These are phyloP conservation scores for Acanthurus tractus DNA, from an alignment of 2,797 vertebrate species.

Conservation along the genomic window DNA sequence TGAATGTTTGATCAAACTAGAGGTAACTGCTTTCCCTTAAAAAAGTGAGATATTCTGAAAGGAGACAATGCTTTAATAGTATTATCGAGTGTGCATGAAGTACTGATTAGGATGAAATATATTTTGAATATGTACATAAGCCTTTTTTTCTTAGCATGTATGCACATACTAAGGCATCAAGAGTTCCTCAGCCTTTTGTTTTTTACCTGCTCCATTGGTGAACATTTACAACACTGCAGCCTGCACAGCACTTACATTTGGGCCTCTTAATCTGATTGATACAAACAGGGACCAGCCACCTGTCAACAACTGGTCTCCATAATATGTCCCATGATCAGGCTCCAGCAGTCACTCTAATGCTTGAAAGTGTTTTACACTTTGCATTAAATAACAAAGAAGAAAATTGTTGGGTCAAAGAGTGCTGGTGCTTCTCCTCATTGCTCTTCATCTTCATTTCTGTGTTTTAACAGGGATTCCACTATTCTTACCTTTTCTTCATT, in stretches of 20 bases:
- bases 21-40: background rate
- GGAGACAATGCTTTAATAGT: background rate
- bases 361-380: background rate
- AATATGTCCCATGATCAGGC: conserved; percentile 4
- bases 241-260: conserved; percentile 37
- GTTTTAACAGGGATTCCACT: conserved; percentile 26
- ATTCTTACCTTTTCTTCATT: conserved; percentile 29
- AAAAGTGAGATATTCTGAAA: background rate
- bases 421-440: conserved; percentile 2
- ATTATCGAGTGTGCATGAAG: background rate
- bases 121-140: too few species aligned
- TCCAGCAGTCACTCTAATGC: background rate
- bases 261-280: conserved; percentile 36
- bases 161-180: background rate
- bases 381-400: too few species aligned
- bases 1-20: background rate
- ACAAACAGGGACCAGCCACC: conserved; percentile 4
- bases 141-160: background rate
- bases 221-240: conserved; percentile 10
- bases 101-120: background rate
- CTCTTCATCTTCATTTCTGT: conserved; percentile 12
- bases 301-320: conserved; percentile 8
- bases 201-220: too few species aligned
- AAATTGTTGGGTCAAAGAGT: conserved; percentile 2
- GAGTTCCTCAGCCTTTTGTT: background rate